phyloP scores from a whole-genome alignment of 2,113 vertebrate species.

The Etheostoma cragini region DNA sequence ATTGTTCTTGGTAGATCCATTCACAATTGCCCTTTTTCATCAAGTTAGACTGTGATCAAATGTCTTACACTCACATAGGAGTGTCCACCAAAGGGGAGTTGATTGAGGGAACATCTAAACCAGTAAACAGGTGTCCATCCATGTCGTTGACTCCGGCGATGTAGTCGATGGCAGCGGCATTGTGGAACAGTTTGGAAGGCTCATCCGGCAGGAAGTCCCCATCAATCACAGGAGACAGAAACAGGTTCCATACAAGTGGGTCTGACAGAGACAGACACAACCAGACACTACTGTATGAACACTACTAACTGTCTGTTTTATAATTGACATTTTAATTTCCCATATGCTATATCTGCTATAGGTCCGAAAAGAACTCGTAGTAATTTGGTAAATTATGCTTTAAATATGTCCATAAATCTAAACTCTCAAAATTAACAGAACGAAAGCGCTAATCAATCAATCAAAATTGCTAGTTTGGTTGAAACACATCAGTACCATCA shows the following conservation, averaged over 20 bases:
- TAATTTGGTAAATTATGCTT: too few species aligned
- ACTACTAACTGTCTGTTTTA: neutral
- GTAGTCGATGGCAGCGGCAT: conserved; percentile 89
- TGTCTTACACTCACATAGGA: conserved; percentile 77
- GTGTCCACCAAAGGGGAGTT: conserved; percentile 78
- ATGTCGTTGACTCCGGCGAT: conserved; percentile 90
- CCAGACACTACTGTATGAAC: neutral
- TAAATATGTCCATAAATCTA: neutral
- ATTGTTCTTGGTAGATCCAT: neutral
- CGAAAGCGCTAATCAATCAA: neutral
- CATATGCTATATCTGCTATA: neutral
- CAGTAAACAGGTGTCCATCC: conserved; percentile 90
- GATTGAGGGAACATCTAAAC: conserved; percentile 85
- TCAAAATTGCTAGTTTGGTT: neutral
- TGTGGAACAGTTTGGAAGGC: conserved; percentile 87
- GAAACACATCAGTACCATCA: neutral
- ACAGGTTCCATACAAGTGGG: conserved; percentile 84
- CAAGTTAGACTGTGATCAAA: neutral
- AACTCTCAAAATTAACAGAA: neutral
- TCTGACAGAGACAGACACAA: conserved; percentile 72
- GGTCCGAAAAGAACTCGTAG: too few species aligned
- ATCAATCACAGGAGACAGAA: conserved; percentile 86
- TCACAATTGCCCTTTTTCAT: neutral
- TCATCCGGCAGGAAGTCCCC: conserved; percentile 92
- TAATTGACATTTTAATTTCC: neutral